A percentile compares a stretch with the other conserved stretches of the same genome.
These are phyloP conservation scores for Grus americana DNA, from an alignment of 2,113 vertebrate species.

Conservation along the genomic window DNA sequence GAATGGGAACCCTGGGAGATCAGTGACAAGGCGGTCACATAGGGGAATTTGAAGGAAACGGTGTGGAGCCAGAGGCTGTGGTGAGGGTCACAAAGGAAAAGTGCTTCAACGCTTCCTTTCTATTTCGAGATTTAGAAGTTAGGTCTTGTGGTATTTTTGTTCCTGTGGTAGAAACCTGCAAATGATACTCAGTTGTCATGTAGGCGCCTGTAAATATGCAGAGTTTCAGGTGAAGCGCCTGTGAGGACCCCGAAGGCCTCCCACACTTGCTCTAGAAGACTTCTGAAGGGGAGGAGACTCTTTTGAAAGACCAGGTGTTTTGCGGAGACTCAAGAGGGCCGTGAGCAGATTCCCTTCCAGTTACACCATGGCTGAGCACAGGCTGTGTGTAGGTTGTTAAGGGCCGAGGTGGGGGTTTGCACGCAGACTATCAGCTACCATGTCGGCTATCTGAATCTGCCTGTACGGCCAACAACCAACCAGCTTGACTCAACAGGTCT, in stretches of 20 bases:
- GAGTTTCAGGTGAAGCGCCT: not conserved
- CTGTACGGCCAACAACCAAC: not conserved
- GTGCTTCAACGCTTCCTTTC: not conserved
- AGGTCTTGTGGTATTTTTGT: not conserved
- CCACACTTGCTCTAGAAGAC: not conserved
- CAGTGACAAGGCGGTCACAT: not conserved
- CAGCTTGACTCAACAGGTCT: not conserved
- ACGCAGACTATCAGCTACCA: not conserved
- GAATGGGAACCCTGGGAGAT: not conserved
- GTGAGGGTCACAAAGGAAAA: not conserved
- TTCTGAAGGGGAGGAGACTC: not conserved
- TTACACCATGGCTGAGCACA: not conserved
- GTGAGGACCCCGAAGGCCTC: not conserved
- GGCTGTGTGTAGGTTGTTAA: not conserved
- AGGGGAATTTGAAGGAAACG: not conserved
- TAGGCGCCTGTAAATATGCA: not conserved
- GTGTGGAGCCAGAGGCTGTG: not conserved
- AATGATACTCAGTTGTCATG: not conserved
- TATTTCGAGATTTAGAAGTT: not conserved
- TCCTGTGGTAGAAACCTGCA: not conserved
- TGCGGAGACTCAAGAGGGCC: not conserved
- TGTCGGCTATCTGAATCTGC: not conserved
- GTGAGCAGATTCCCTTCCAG: not conserved
- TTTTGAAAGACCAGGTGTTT: not conserved
- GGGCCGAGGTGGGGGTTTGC: not conserved